phyloP scores from a whole-genome alignment of 2,797 vertebrate species.

The Zenarchopterus dispar region DNA sequence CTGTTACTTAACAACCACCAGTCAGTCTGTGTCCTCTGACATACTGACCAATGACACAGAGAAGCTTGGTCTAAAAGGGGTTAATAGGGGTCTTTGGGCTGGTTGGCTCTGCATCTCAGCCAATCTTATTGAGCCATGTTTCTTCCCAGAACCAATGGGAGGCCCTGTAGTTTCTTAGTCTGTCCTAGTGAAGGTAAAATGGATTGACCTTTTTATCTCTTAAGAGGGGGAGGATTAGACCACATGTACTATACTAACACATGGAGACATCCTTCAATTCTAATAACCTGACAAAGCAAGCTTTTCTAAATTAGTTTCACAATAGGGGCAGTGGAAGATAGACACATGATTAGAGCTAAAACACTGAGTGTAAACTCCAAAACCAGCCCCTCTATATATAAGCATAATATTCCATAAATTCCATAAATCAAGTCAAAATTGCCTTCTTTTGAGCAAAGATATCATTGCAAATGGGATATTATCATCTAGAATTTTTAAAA shows the following conservation, averaged over 20 bases:
- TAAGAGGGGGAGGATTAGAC: constrained; percentile 50
- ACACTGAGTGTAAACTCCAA: too few relatives aligned
- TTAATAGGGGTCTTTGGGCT: constrained; percentile 36
- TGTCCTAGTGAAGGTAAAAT: constrained; percentile 24
- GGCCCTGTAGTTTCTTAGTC: constrained; percentile 15
- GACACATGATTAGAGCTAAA: background rate
- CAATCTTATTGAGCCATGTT: constrained; percentile 51
- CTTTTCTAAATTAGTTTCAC: constrained; percentile 14
- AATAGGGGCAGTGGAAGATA: background rate
- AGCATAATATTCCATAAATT: too few relatives aligned
- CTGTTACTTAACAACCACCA: constrained; percentile 51
- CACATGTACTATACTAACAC: constrained; percentile 17
- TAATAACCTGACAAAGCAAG: constrained; percentile 16
- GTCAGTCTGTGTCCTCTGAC: constrained; percentile 29
- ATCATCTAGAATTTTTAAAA: too few relatives aligned
- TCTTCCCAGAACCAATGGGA: constrained; percentile 40
- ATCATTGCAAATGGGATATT: too few relatives aligned
- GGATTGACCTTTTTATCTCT: constrained; percentile 68
- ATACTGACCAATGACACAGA: constrained; percentile 50
- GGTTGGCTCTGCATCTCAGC: constrained; percentile 20
- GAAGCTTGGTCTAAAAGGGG: constrained; percentile 20
- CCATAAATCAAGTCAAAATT: too few relatives aligned
- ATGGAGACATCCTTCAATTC: constrained; percentile 23
- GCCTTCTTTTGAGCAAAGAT: too few relatives aligned
- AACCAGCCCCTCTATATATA: too few relatives aligned